Conservation (phyloP, 1,140 invertebrate species). For the Monomorium pharaonis region DNA sequence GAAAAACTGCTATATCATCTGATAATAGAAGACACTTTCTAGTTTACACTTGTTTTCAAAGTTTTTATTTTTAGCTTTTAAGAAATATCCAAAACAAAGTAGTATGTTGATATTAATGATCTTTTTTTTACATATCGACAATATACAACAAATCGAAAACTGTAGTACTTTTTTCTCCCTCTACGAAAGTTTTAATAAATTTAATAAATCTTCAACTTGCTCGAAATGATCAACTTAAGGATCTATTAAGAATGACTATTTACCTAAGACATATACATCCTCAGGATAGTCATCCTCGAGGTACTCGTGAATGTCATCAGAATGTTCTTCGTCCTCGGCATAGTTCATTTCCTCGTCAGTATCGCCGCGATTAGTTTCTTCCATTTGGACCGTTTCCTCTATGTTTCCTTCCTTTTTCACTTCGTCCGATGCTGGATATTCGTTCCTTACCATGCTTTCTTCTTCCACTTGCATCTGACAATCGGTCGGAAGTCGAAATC, state of each 20-base stretch:
- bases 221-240: slow-evolving; percentile 8
- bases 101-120: no score
- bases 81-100: no score
- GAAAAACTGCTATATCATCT: no score
- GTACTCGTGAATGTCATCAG: slow-evolving; percentile 80
- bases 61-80: no score
- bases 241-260: background rate
- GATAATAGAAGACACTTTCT: no score
- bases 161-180: no score
- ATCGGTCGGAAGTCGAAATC: slow-evolving; percentile 20
- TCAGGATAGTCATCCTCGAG: slow-evolving; percentile 26
- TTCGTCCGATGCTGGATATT: slow-evolving; percentile 19
- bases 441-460: background rate
- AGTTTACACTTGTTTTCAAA: no score
- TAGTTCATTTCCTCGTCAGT: slow-evolving; percentile 69
- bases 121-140: background rate
- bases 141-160: background rate
- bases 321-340: slow-evolving; percentile 80
- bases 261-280: background rate
- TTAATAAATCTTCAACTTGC: background rate
- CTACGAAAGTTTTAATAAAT: no score
- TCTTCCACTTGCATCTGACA: slow-evolving; percentile 1
- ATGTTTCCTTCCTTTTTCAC: slow-evolving; percentile 41
- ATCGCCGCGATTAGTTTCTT: slow-evolving; percentile 72
- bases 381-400: slow-evolving; percentile 74